phyloP scores from a whole-genome alignment of 1,140 invertebrate species.

The Lerema accius region DNA sequence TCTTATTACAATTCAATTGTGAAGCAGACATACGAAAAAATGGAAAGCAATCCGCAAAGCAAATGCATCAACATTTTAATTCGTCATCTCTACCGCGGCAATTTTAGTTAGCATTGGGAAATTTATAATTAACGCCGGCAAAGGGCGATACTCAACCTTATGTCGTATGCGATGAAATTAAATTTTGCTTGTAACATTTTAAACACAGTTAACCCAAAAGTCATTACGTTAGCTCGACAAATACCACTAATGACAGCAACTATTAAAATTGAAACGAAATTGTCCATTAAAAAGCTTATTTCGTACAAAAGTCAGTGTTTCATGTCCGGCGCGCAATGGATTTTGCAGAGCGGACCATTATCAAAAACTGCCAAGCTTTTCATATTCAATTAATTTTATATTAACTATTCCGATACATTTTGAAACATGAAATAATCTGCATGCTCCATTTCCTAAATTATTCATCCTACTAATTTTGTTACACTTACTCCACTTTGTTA shows the following conservation, averaged over 20 bases:
- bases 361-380: neutral
- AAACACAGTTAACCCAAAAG: conserved; percentile 50
- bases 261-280: conserved; percentile 63
- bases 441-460: too few species aligned
- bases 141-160: conserved; percentile 21
- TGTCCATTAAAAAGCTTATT: conserved; percentile 41
- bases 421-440: too few species aligned
- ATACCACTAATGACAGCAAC: conserved; percentile 57
- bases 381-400: conserved; percentile 5
- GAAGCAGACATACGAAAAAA: conserved; percentile 12
- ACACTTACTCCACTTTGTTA: too few species aligned
- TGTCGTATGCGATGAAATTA: conserved; percentile 13
- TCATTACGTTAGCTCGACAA: conserved; percentile 57
- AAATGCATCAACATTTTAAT: conserved; percentile 48
- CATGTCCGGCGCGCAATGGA: neutral
- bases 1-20: conserved; percentile 11
- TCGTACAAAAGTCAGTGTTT: neutral
- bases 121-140: conserved; percentile 42
- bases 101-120: conserved; percentile 45
- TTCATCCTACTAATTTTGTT: too few species aligned
- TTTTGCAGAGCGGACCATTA: neutral
- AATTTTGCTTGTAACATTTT: conserved; percentile 24
- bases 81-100: conserved; percentile 43
- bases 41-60: conserved; percentile 13
- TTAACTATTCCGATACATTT: conserved; percentile 32